Percentiles rank a stretch among this genome's conserved stretches.
phyloP scores from a whole-genome alignment of 2,888 invertebrate genomes.

The Oasisia sp. region DNA sequence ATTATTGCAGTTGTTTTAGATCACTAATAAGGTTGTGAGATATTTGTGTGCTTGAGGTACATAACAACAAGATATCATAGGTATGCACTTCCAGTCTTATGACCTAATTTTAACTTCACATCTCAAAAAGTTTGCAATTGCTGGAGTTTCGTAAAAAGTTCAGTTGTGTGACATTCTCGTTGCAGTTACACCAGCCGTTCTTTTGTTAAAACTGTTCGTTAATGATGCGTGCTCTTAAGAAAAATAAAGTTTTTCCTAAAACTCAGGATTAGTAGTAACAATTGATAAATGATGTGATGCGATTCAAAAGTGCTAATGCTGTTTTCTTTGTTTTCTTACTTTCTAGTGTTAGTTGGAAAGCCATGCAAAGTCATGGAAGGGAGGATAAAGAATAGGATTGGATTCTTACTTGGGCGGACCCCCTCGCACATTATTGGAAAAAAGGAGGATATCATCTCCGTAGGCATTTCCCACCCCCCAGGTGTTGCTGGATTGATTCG shows the following conservation, averaged over 20 bases:
- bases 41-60: not conserved
- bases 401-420: not conserved
- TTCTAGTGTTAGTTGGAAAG: conserved; percentile 17
- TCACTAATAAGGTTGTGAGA: not conserved
- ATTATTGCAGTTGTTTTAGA: not conserved
- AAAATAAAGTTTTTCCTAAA: not conserved
- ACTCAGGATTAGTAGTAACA: not conserved
- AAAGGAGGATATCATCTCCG: not conserved
- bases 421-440: not conserved
- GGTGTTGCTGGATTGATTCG: not conserved
- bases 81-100: not conserved
- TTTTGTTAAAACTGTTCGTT: not conserved
- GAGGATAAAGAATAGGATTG: conserved; percentile 14
- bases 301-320: not conserved
- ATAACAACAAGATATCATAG: not conserved
- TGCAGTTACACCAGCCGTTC: not conserved
- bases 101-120: not conserved
- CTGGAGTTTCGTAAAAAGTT: not conserved
- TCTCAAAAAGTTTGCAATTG: not conserved
- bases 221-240: not conserved
- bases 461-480: not conserved
- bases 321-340: conserved; percentile 6
- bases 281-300: not conserved
- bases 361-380: not conserved
- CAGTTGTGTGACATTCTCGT: not conserved